phyloP scores from a whole-genome alignment of 2,797 vertebrate species.

The Netta rufina region DNA sequence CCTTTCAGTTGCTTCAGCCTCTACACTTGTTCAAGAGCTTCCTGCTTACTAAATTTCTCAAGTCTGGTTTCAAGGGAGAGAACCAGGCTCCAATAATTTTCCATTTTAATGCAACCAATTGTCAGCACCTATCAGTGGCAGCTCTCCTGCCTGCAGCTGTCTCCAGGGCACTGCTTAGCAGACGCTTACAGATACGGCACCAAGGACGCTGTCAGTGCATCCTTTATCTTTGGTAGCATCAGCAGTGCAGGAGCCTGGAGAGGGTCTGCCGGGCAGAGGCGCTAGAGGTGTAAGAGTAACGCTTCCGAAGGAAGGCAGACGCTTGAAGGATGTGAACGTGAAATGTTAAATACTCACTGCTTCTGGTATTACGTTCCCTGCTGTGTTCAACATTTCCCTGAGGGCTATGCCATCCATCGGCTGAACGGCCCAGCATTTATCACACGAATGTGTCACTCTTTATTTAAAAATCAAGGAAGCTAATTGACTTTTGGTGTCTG shows the following conservation, averaged over 20 bases:
- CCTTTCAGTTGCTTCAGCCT: neutral
- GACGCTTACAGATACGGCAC: neutral
- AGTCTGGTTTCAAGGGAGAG: neutral
- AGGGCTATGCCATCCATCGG: too few relatives aligned
- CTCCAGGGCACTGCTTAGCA: neutral
- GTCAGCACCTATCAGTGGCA: neutral
- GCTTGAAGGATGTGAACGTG: neutral
- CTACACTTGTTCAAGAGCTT: neutral
- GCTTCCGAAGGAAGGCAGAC: neutral
- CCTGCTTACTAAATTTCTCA: neutral
- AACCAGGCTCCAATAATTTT: neutral
- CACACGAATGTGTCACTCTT: neutral
- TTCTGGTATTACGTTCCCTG: neutral
- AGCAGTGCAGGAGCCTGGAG: neutral
- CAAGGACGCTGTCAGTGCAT: neutral
- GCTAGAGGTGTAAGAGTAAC: too few relatives aligned
- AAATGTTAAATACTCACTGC: neutral
- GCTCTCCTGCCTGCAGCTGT: neutral
- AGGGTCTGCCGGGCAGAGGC: neutral
- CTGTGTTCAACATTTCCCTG: neutral
- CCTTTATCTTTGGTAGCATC: neutral
- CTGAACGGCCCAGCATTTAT: accelerated
- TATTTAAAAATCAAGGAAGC: neutral
- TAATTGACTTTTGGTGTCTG: neutral
- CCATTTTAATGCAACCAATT: neutral